Base-by-base conservation (phyloP, 2,888 invertebrate species). In the Matsumyia berberina region DNA sequence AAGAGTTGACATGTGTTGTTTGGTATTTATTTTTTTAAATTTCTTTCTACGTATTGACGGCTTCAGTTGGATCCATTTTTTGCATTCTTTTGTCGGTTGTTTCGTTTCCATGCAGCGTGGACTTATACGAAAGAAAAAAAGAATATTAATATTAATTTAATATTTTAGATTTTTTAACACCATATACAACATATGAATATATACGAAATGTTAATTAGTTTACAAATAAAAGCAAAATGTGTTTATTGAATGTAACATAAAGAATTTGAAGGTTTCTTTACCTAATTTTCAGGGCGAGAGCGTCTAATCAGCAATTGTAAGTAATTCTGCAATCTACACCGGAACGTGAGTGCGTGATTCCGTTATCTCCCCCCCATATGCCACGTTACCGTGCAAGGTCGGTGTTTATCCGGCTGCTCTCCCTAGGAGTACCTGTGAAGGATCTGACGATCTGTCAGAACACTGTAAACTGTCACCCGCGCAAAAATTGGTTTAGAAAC, bases 171-270 rank as follows among this genome's bases (percentile, higher is more conserved):
- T 67, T 73, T 79, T 62, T 72, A 82, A 77, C 58, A 77, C 35
- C 37, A 67, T 42, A 67, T 55, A 67, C 37, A 69, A 33, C 44
- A 44, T 67, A 58, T 66, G 57, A 44, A 66, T 57, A 69, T 83
- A 77, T 82, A 79, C 69, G 73, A 79, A 83, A 83, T 83, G 83
- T 83, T 83, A 79, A 77, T 73, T 69, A 74, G 35, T 83, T 62
- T 69, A 78, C 67, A 83, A 73, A 69, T 78, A 79, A 79, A 78
- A 37, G 37, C 15, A 35, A 49, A 72, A 69, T 53, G 42, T 62
- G 62, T 76, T 39, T 76, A 70, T 42, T 57, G 37, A 31, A 39
- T 57, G 31, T 12, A 17, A 6, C 11, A 9, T 44, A 46, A 2
- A 46, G 1, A 3, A 46, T 39, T 44, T 51, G 31, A 51, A 37